These are phyloP conservation scores for Masticophis lateralis DNA, from an alignment of 2,797 vertebrate genomes.

Conservation along the genomic window DNA sequence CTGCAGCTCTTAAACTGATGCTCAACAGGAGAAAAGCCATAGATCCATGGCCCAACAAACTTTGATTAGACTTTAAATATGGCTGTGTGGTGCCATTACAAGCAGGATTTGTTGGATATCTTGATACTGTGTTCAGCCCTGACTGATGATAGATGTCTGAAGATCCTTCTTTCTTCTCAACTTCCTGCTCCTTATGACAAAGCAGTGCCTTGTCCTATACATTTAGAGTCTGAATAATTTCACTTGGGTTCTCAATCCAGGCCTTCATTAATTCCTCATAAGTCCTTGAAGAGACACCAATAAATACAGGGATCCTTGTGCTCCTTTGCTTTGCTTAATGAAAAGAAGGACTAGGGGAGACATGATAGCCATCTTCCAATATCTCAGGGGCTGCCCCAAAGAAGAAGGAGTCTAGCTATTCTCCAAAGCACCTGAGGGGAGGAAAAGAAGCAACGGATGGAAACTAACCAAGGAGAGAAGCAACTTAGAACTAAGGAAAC, in stretches of 20 bases:
- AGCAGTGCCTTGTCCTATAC: background rate
- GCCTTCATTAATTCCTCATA: slow-evolving; percentile 27
- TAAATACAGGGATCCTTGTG: background rate
- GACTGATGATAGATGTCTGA: background rate
- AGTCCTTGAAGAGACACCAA: slow-evolving; percentile 54
- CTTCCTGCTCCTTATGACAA: background rate
- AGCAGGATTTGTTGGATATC: background rate
- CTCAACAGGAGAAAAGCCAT: background rate
- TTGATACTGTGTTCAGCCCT: too few species aligned
- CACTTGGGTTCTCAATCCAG: slow-evolving; percentile 52
- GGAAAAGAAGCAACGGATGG: too few species aligned
- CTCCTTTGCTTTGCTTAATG: background rate
- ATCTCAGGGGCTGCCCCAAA: too few species aligned
- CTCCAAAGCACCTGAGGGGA: too few species aligned
- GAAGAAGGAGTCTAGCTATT: too few species aligned
- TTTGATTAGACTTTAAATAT: background rate
- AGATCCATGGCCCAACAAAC: background rate
- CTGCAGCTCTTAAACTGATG: too few species aligned
- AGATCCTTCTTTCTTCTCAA: background rate
- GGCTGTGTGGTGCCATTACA: background rate
- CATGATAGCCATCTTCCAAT: too few species aligned
- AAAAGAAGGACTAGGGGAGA: too few species aligned
- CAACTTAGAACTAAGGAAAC: too few species aligned
- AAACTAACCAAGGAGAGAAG: too few species aligned
- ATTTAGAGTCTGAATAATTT: slow-evolving; percentile 65